phyloP scores from a whole-genome alignment of 2,113 vertebrate species.

The Hypanus sabinus region DNA sequence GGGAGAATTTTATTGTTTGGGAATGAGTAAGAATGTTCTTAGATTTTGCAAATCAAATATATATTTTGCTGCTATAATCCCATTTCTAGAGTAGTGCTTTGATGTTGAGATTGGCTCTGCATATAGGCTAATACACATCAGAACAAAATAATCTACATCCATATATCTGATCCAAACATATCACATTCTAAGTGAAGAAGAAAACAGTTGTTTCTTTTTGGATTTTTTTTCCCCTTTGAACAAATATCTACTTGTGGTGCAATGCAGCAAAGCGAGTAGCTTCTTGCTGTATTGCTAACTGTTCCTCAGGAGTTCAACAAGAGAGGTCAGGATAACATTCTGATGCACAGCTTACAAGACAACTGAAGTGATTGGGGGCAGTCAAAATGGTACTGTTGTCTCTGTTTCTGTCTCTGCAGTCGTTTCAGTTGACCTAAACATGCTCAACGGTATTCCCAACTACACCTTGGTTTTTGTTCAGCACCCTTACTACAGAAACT shows the following conservation, averaged over 20 bases:
- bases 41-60: not conserved
- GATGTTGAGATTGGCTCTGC: not conserved
- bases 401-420: not conserved
- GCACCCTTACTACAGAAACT: not conserved
- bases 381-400: not conserved
- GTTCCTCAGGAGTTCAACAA: not conserved
- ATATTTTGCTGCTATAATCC: not conserved
- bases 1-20: not conserved
- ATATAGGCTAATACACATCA: not conserved
- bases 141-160: not conserved
- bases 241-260: not conserved
- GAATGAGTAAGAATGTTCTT: not conserved
- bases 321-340: not conserved
- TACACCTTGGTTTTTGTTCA: not conserved
- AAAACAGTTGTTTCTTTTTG: not conserved
- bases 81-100: not conserved
- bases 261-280: not conserved
- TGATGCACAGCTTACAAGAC: not conserved
- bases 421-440: not conserved
- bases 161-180: not conserved
- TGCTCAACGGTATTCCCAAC: not conserved
- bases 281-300: not conserved
- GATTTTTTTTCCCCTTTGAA: not conserved
- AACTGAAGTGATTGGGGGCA: not conserved
- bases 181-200: not conserved